Base-by-base conservation (phyloP, 2,113 vertebrate genomes). In the Turdus rufiventris region DNA sequence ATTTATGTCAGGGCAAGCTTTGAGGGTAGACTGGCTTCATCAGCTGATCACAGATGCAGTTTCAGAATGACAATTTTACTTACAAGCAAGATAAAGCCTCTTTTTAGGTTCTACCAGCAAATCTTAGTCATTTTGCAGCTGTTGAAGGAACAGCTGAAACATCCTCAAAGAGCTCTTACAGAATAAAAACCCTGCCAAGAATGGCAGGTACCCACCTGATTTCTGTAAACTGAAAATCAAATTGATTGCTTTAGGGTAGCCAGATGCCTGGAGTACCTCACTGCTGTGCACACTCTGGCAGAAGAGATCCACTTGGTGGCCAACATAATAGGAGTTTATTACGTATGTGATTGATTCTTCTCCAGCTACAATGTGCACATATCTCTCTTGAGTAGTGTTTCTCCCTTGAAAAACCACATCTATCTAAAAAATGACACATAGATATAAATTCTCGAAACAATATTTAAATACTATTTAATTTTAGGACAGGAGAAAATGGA, bases 281-380 rank as follows among this genome's bases (percentile, higher is more conserved):
- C 91, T 97, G 24, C 78, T 83, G 6, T 97, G 97, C 8, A 56
- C 16, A 28, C 96, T 95, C 57, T 58, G 91, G 58, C 97, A 97
- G 28, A 98, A 84, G 28, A 98, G 48, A 43, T 92, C 89, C 71
- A 98, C 66, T 86, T 34, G 96, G 60, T 98, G 96, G 5, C 63
- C 88, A 23, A 24, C 34, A n/a, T 31, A 28, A 18, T 94, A 93
- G 61, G 97, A 92, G 54, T 98, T 98, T 60, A 98, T 33, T 14
- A 93, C 85, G 28, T 96, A 98, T 14, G 77, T 89, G 50, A 98
- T 47, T 61, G 97, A 96, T 6, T 86, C 94, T 70, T 97, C 94
- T 81, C 97, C 96, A 3, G 96, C 96, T 47, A 91, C 68, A 91
- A 98, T 34, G 45, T 71, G 90, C 77, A 96, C 40, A 1, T 86